Base-by-base conservation (phyloP, 53 echinoderm and acorn worm genomes). In the Henricia sp. region DNA sequence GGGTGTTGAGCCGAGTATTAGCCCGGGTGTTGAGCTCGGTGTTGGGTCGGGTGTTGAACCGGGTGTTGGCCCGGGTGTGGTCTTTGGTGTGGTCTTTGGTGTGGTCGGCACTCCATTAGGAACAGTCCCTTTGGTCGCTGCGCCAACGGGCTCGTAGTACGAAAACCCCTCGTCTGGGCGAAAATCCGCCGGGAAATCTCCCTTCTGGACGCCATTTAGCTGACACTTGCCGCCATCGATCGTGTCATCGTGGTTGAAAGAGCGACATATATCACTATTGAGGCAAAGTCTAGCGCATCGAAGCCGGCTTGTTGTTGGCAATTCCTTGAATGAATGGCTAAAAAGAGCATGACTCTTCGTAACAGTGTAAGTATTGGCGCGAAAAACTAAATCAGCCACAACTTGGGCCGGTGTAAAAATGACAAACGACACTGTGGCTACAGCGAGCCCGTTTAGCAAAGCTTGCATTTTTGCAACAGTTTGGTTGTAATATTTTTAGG, bases 221-320 rank as follows among this genome's bases (percentile, higher is more conserved):
- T 51, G 50, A 4, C 52, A 32, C 23, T 27, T 70, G 44, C 27
- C 44, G 6, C 14, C 12, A 48, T n/a, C n/a, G n/a, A n/a, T n/a
- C n/a, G 25, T 27, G 70, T 3, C 46, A 25, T 41, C 13, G 70
- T 44, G 16, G 29, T 70, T 70, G 70, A 70, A 48, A 12, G 70
- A 70, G 44, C 43, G 17, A 24, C 70, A 70, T 44, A 6, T 48
- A 71, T 3, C 13, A 21, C 34, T 4, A 4, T 51, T n/a, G 26
- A 11, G 29, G 42, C 71, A 71, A 12, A 50, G 50, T 17, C 48
- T 28, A 48, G n/a, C n/a, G 56, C 56, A 56, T 17, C 0, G 1
- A 9, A 56, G 25, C 56, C 23, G 25, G 56, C 25, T 25, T 11
- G 21, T 23, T 25, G 56, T 27, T 8, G 2, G 50, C 29, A 8